Percentiles rank a stretch among this genome's conserved stretches.
Conservation (phyloP, 1,140 invertebrate species). For the Trypoxylus dichotomus region DNA sequence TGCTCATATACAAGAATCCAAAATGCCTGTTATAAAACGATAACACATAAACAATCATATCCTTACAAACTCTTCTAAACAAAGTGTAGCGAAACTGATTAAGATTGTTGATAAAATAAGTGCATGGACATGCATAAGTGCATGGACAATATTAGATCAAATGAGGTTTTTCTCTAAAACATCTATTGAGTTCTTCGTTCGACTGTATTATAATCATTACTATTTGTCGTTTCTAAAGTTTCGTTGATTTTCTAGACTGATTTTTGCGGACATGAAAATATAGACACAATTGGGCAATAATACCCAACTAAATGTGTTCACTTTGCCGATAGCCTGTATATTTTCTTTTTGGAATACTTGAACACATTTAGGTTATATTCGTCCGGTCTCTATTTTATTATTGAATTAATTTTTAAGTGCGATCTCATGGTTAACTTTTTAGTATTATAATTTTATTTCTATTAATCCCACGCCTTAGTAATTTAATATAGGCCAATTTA, state of each 20-base stretch:
- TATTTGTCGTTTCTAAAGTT: background rate
- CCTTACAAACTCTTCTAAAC: constrained; percentile 16
- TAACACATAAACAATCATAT: constrained; percentile 23
- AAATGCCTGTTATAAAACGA: constrained; percentile 13
- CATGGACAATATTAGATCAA: constrained; percentile 31
- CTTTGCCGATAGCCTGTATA: constrained; percentile 33
- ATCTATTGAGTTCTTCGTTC: constrained; percentile 27
- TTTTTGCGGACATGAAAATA: constrained; percentile 28
- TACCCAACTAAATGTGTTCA: background rate
- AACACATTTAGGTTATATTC: constrained; percentile 32
- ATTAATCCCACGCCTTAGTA: constrained; percentile 17
- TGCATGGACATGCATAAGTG: constrained; percentile 27
- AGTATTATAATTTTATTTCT: constrained; percentile 41
- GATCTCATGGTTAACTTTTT: constrained; percentile 41
- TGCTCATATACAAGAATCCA: constrained; percentile 23
- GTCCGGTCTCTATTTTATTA: background rate
- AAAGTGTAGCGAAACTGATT: constrained; percentile 21
- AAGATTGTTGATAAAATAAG: constrained; percentile 7
- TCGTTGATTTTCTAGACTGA: constrained; percentile 36
- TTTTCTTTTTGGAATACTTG: constrained; percentile 37
- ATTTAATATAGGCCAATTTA: constrained; percentile 27
- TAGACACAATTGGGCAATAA: background rate
- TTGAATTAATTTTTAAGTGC: constrained; percentile 25
- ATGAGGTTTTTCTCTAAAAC: constrained; percentile 30
- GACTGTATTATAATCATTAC: constrained; percentile 28